These are phyloP conservation scores for Serranus cabrilla DNA, from an alignment of 2,797 vertebrate species.

Conservation along the genomic window DNA sequence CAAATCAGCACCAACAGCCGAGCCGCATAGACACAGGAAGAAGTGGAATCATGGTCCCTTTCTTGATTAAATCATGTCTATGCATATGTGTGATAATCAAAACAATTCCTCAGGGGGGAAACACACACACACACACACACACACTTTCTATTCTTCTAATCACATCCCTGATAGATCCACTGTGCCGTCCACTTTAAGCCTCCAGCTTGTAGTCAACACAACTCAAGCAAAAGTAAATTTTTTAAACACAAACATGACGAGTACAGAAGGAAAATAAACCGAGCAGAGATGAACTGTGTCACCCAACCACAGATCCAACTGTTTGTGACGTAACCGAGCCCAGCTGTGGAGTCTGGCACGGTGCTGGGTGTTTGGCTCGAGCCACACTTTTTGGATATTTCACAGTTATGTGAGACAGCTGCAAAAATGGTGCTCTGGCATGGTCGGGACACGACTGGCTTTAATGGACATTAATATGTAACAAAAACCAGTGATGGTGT, in stretches of 20 bases:
- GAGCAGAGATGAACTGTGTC: conserved; percentile 35
- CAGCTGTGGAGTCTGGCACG: conserved; percentile 64
- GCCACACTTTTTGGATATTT: conserved; percentile 47
- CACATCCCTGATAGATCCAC: conserved; percentile 5
- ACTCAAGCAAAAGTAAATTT: conserved; percentile 27
- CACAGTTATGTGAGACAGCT: conserved; percentile 46
- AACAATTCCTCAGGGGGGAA: conserved; percentile 20
- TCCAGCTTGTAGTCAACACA: conserved; percentile 12
- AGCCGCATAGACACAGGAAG: conserved; percentile 17
- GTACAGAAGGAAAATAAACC: conserved; percentile 42
- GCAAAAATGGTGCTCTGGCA: conserved; percentile 31
- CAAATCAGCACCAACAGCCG: conserved; percentile 45
- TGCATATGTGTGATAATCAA: conserved; percentile 48
- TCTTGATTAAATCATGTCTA: conserved; percentile 50
- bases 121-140: not conserved
- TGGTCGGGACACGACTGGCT: conserved; percentile 27
- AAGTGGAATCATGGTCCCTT: conserved; percentile 25
- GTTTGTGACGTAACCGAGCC: conserved; percentile 52
- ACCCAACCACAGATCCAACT: conserved; percentile 35
- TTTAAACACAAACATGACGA: conserved; percentile 29
- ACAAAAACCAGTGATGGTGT: conserved; percentile 9
- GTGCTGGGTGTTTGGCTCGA: conserved; percentile 27
- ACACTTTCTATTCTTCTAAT: not conserved
- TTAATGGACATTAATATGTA: conserved; percentile 21
- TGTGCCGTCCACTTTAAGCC: conserved; percentile 1